Conservation (phyloP, 2,888 invertebrate genomes). For the Drosophila mayaguana region DNA sequence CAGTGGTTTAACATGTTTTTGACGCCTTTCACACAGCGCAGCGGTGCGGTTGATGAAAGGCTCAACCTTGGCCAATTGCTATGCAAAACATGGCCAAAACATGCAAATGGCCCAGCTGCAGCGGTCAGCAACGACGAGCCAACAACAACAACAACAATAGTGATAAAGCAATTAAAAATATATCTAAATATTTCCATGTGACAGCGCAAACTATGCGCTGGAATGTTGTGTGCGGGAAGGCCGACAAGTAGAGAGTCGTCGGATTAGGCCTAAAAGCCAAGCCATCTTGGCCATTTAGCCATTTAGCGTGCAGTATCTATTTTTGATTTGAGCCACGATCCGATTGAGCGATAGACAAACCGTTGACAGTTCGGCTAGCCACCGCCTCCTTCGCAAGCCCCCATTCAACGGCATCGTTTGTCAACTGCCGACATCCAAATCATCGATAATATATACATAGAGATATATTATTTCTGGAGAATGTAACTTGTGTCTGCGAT, state of each 20-base stretch:
- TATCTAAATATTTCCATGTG: conserved; percentile 69
- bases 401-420: conserved; percentile 47
- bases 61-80: conserved; percentile 61
- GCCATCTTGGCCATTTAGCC: conserved; percentile 47
- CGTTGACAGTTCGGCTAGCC: conserved; percentile 54
- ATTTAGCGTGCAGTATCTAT: conserved; percentile 59
- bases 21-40: conserved; percentile 59
- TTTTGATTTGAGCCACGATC: conserved; percentile 59
- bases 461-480: conserved; percentile 9
- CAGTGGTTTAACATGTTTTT: conserved; percentile 60
- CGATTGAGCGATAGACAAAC: conserved; percentile 77
- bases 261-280: conserved; percentile 15
- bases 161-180: conserved; percentile 82
- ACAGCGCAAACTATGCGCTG: conserved; percentile 70
- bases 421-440: conserved; percentile 24
- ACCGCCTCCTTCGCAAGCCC: not conserved
- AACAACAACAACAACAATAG: conserved; percentile 36
- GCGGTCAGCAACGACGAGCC: not conserved
- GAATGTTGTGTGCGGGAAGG: conserved; percentile 58
- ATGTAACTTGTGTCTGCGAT: conserved; percentile 27
- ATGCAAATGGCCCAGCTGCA: conserved; percentile 54
- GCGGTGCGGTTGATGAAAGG: conserved; percentile 56
- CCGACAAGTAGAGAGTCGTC: conserved; percentile 15
- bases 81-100: conserved; percentile 65
- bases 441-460: conserved; percentile 5